Evolutionary conservation across 1,140 invertebrate genomes (phyloP), one percentile per base, ranked within the genome.

Genomic region (Meloidogyne floridensis): DNA sequence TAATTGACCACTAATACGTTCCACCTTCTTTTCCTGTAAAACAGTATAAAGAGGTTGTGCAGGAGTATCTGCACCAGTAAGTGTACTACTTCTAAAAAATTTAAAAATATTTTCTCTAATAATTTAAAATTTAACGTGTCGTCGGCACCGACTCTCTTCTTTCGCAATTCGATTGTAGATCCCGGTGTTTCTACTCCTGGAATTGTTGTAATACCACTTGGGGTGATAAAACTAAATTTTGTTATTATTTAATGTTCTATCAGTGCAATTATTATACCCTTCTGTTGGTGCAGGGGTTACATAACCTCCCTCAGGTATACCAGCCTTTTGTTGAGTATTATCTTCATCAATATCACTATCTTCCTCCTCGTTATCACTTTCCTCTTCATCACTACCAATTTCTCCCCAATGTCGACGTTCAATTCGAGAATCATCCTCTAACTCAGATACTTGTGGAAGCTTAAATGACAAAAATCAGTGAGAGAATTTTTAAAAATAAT

Each of bases 161-260:
- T 99, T 75, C 97, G 92, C 59, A 99, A 92, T 91, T 99, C 97
- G 90, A 99, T 98, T 75, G 95, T 95, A 18, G 77, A 80, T 89
- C 98, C 97, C 0, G 97, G 97, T 0, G 97, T 99, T 92, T 99
- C 97, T 87, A 98, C 93, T 75, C 97, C 97, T 20, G 96, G 96
- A 77, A 98, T 94, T 71, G 95, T 97, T 51, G 95, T 94, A 78
- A 98, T 94, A 51, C 97, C 97, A 85, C 95, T 96, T 0, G 97
- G 97, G 42, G 97, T 99, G 1, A 95, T 94, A 59, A 98, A 83
- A 53, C 80, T 81, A 59, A 54, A 75, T 80, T 47, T 47, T 47
- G 32, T 47, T 8, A 6, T 47, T 47, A 81, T 18, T 18, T 1
- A 32, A 79, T 20, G 47, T 51, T 72, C 71, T 18, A 43, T 32